Conservation (phyloP, 2,113 vertebrate species). For the Callipepla californica region DNA sequence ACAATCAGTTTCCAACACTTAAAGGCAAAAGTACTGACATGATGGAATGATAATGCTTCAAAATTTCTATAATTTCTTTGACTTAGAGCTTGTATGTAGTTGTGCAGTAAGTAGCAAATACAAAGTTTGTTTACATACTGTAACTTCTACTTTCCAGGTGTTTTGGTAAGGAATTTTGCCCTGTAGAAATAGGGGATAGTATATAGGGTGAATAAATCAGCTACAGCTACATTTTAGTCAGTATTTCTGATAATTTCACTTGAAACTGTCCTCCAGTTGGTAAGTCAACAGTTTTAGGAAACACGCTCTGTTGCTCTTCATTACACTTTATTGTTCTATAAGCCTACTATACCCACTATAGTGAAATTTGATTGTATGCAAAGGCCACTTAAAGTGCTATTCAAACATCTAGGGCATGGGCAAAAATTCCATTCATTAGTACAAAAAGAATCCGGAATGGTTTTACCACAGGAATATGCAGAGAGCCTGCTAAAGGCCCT, state of each 20-base stretch:
- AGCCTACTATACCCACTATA: neutral
- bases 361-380: neutral
- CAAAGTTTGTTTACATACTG: neutral
- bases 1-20: constrained; percentile 45
- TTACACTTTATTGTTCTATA: neutral
- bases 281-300: neutral
- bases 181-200: neutral
- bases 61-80: constrained; percentile 47
- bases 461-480: neutral
- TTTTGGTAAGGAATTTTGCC: neutral
- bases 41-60: constrained; percentile 48
- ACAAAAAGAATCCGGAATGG: neutral
- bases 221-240: neutral
- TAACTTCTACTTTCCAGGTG: neutral
- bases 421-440: neutral
- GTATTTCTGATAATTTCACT: neutral
- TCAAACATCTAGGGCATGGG: neutral
- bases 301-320: neutral
- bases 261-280: neutral
- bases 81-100: constrained; percentile 22
- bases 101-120: neutral
- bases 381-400: neutral
- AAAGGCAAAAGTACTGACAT: constrained; percentile 71
- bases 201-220: neutral
- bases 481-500: neutral